These are phyloP conservation scores for Phrynosoma platyrhinos DNA, from an alignment of 2,113 vertebrate genomes.

Conservation along the genomic window DNA sequence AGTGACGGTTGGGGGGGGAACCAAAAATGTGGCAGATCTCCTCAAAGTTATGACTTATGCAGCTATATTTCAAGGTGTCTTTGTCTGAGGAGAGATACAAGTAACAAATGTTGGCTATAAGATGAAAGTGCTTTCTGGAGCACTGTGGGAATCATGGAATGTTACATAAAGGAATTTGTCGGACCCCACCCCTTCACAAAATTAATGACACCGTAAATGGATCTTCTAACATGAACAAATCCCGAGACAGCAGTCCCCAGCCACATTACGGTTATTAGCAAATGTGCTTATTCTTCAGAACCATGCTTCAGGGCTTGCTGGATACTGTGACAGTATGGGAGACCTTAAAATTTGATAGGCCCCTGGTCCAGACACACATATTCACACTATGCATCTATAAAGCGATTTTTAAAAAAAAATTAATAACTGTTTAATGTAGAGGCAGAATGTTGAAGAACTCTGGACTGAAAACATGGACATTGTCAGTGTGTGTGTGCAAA, in stretches of 20 bases:
- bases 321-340: not conserved
- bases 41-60: not conserved
- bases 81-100: constrained; percentile 17
- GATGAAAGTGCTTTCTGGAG: not conserved
- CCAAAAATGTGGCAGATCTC: not conserved
- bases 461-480: not conserved
- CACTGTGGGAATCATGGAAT: not conserved
- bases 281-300: constrained; percentile 8
- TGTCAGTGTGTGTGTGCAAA: too few relatives aligned
- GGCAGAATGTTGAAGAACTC: not conserved
- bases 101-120: not conserved
- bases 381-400: too few relatives aligned
- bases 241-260: not conserved
- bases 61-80: not conserved
- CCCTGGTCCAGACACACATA: not conserved
- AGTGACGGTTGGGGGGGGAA: not conserved
- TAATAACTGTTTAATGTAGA: not conserved
- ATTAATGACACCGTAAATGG: not conserved
- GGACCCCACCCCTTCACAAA: not conserved
- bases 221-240: not conserved
- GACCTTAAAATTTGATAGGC: not conserved
- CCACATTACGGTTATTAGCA: not conserved
- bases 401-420: not conserved
- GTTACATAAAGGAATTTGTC: constrained; percentile 39
- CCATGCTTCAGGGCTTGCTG: not conserved